Percentiles rank a stretch among this genome's conserved stretches.
Evolutionary conservation across 2,113 vertebrate species (phyloP).

Genomic region (Myotis lucifugus): DNA sequence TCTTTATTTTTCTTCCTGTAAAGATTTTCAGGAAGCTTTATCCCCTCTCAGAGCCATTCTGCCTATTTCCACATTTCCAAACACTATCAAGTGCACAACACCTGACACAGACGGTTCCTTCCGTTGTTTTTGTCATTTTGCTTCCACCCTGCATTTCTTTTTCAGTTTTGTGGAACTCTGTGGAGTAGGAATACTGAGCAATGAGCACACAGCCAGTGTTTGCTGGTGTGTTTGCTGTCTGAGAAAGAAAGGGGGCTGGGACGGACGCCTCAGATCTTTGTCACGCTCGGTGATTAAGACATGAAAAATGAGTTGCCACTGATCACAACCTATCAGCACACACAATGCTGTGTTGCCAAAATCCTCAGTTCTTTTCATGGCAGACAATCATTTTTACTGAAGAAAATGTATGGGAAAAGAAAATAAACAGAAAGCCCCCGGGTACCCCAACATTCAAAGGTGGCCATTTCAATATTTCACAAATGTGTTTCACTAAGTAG

Average conservation of each 20-base stretch:
- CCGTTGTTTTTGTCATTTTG: neutral
- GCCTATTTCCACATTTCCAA: neutral
- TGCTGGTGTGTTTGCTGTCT: neutral
- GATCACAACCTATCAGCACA: neutral
- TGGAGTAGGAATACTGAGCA: neutral
- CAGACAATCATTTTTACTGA: neutral
- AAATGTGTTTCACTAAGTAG: neutral
- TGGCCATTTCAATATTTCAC: neutral
- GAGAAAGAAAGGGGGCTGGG: neutral
- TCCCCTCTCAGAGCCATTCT: neutral
- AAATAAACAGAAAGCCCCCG: neutral
- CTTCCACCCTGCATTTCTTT: neutral
- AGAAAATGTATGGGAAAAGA: neutral
- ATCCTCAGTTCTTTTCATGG: neutral
- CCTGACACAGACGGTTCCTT: neutral
- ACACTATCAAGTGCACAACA: neutral
- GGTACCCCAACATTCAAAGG: neutral
- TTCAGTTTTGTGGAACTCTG: neutral
- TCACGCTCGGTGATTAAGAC: neutral
- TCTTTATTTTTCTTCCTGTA: neutral
- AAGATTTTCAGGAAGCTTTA: neutral
- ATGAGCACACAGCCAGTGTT: neutral
- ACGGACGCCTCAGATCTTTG: rapidly evolving
- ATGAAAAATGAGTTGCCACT: too few species aligned
- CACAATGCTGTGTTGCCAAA: rapidly evolving